phyloP scores from a whole-genome alignment of 2,797 vertebrate species.

The Pseudochromis fuscus region DNA sequence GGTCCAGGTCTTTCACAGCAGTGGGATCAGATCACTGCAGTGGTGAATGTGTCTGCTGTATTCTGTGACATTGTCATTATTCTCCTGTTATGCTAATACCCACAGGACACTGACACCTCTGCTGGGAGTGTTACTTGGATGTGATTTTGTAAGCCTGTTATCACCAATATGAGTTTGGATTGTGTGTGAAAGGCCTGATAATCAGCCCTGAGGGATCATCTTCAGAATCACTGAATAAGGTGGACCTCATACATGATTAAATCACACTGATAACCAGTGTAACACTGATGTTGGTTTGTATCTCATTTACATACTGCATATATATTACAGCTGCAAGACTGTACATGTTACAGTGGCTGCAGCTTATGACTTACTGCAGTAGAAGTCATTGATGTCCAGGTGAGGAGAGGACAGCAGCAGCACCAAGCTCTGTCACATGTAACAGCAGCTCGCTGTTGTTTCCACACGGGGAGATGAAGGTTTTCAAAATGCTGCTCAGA shows the following conservation, averaged over 20 bases:
- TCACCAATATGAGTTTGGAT: constrained; percentile 21
- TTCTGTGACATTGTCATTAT: constrained; percentile 29
- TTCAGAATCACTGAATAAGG: constrained; percentile 44
- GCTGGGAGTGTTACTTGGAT: constrained; percentile 67
- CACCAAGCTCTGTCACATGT: not conserved
- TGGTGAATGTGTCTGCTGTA: constrained; percentile 23
- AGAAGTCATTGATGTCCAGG: not conserved
- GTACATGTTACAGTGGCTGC: not conserved
- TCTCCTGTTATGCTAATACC: constrained; percentile 24
- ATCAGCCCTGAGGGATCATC: constrained; percentile 16
- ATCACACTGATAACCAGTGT: constrained; percentile 4
- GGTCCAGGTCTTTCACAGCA: constrained; percentile 1
- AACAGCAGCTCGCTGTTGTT: not conserved
- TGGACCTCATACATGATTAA: constrained; percentile 30
- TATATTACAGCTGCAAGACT: not conserved
- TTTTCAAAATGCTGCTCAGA: too few relatives aligned
- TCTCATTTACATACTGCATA: not conserved
- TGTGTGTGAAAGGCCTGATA: constrained; percentile 23
- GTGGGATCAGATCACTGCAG: constrained; percentile 1
- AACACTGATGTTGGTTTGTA: not conserved
- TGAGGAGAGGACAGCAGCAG: not conserved
- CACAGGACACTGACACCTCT: constrained; percentile 16
- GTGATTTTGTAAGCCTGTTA: constrained; percentile 61
- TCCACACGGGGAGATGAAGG: too few relatives aligned
- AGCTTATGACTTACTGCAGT: not conserved